phyloP scores from a whole-genome alignment of 2,797 vertebrate species.

The Sebastes goodei region DNA sequence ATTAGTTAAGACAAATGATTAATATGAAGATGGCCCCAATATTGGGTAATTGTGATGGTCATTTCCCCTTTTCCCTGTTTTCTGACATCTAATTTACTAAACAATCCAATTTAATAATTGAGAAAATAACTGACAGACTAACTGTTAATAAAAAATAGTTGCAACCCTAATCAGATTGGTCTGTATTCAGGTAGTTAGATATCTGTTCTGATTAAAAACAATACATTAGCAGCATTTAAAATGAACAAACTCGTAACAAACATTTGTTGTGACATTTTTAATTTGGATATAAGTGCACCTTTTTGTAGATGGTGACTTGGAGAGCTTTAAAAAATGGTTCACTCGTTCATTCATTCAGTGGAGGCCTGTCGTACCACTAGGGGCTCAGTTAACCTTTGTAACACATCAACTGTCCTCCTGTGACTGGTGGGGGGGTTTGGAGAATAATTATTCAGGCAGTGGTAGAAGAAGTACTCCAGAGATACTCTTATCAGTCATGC shows the following conservation, averaged over 20 bases:
- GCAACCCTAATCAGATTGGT: rapidly evolving
- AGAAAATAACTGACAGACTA: neutral
- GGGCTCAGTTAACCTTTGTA: constrained; percentile 2
- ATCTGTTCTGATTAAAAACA: no score
- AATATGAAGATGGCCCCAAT: no score
- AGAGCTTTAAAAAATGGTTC: neutral
- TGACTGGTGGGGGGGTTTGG: neutral
- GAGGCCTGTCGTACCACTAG: neutral
- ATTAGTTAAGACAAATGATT: neutral
- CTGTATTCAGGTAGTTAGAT: no score
- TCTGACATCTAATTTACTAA: neutral
- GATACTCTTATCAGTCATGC: neutral
- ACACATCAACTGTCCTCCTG: neutral
- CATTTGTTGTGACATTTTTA: neutral
- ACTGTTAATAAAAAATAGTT: neutral
- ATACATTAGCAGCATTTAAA: neutral
- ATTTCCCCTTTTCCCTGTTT: neutral
- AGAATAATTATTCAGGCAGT: constrained; percentile 7
- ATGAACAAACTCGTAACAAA: neutral
- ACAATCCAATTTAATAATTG: neutral
- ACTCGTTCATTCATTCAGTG: constrained; percentile 12
- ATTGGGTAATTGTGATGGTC: neutral
- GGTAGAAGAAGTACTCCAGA: neutral
- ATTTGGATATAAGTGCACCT: neutral
- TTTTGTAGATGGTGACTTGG: neutral